Base-by-base conservation (phyloP, 2,113 vertebrate species). In the Anas platyrhynchos region DNA sequence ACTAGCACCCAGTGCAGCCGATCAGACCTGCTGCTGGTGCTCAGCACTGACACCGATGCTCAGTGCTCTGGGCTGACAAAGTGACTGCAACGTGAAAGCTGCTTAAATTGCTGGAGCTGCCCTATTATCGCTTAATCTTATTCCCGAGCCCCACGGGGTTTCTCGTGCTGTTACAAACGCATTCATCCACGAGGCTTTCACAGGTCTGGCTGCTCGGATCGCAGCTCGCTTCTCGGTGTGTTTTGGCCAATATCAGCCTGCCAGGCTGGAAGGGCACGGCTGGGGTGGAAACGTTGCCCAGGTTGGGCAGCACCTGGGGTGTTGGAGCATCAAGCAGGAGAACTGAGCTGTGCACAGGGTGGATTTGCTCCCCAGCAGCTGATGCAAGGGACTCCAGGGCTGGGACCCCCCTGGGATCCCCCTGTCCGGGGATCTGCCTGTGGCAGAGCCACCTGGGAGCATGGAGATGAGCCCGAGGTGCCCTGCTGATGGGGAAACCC, bases 11-110 rank as follows among this genome's bases (percentile, higher is more conserved):
- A 0, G 0, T 3, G 56, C 6, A 7, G 50, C 59, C 48, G 26
- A 8, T 62, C 56, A 58, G 52, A 27, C 56, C 26, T 29, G 12
- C 0, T 0, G 4, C 41, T 13, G 75, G 10, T 5, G 9, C 13
- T 34, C 25, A n/a, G 18, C 44, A 12, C n/a, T 17, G 83, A 9
- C 29, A 9, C 3, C 0, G 0, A 4, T 31, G 6, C 36, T 74
- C 6, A 0, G 0, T 31, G 41, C 44, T 62, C 50, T 63, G 46
- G 23, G 38, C 65, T 74, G 81, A 62, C 26, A 54, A 78, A 90
- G 26, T 79, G 89, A 55, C 31, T 67, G 46, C 20, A 62, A 54
- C 1, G 17, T 29, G 56, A 41, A 75, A 79, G 74, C 78, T 82
- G 61, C 46, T 93, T 48, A 29, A 59, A 36, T 50, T 82, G 66